These are phyloP conservation scores for Leptocoma aspasia DNA, from an alignment of 2,113 vertebrate species.

Conservation along the genomic window DNA sequence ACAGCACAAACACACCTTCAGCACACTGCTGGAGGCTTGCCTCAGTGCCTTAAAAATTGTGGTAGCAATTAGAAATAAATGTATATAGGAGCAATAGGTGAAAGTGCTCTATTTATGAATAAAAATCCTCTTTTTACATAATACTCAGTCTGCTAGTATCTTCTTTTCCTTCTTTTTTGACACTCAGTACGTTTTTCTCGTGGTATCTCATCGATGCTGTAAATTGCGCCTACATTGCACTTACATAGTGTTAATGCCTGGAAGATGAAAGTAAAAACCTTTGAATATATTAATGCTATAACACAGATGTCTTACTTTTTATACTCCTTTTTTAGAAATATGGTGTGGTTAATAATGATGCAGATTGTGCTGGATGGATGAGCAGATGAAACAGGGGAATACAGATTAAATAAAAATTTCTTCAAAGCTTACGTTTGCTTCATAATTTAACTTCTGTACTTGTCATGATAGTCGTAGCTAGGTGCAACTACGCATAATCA, in stretches of 20 bases:
- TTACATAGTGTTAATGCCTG: constrained; percentile 78
- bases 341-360: constrained; percentile 83
- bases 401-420: constrained; percentile 83
- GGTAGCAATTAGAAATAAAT: constrained; percentile 85
- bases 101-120: constrained; percentile 63
- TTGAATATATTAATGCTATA: constrained; percentile 86
- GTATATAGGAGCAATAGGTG: constrained; percentile 63
- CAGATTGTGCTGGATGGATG: constrained; percentile 82
- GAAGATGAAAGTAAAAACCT: constrained; percentile 84
- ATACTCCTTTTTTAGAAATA: constrained; percentile 73
- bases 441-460: constrained; percentile 83
- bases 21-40: constrained; percentile 89
- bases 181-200: constrained; percentile 42
- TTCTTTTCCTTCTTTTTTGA: background rate
- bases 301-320: constrained; percentile 86
- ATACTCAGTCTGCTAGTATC: constrained; percentile 10
- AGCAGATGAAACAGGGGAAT: constrained; percentile 84
- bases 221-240: constrained; percentile 70
- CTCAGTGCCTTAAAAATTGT: constrained; percentile 84
- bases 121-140: constrained; percentile 70
- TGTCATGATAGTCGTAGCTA: constrained; percentile 69
- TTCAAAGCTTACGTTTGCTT: constrained; percentile 83
- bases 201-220: constrained; percentile 59
- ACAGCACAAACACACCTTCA: constrained; percentile 98
- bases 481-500: constrained; percentile 65